Evolutionary conservation across 2,113 vertebrate genomes (phyloP), one percentile per base, ranked within the genome.

Genomic region (Larimichthys polyactis): DNA sequence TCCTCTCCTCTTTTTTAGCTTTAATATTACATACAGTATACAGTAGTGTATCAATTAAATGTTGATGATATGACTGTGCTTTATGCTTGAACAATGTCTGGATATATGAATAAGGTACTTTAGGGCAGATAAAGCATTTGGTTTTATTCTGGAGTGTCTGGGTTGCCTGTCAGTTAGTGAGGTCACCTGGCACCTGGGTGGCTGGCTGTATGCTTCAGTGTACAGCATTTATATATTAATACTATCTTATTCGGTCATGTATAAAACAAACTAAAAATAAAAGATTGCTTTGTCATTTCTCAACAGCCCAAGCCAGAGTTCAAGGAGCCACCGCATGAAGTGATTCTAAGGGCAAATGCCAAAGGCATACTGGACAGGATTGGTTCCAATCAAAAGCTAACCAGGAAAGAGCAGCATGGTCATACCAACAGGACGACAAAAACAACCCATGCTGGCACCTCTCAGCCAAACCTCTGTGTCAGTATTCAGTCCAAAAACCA

Each of bases 311-410:
- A 92, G 63, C 88, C 95, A 14, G 93, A 81, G 20, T 90, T 94
- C 71, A 87, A 83, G 0, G 83, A 93, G 57, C 82, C 92, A 4
- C 85, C 92, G 46, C 70, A 93, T 60, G 94, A 96, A 1, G 90
- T 96, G 48, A 86, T 97, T 83, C 87, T 93, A 84, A 95, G 92
- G 0, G 96, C 96, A 48, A 94, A 95, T 12, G 93, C 94, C 19
- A 95, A 94, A 69, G 96, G 93, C 32, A 84, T 97, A 1, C 82
- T 97, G 78, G 95, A 95, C 0, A 91, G 87, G 54, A 85, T 94
- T 14, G 81, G 83, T 32, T 64, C 84, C 67, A 91, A 81, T 44
- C 93, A 94, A 44, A 92, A 94, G 86, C 73, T 80, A 14, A 16
- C 91, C 58, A 96, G 92, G 86, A 93, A 92, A 74, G 86, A 95